These are phyloP conservation scores for Malaclemys terrapin DNA, from an alignment of 2,113 vertebrate species.

Conservation along the genomic window DNA sequence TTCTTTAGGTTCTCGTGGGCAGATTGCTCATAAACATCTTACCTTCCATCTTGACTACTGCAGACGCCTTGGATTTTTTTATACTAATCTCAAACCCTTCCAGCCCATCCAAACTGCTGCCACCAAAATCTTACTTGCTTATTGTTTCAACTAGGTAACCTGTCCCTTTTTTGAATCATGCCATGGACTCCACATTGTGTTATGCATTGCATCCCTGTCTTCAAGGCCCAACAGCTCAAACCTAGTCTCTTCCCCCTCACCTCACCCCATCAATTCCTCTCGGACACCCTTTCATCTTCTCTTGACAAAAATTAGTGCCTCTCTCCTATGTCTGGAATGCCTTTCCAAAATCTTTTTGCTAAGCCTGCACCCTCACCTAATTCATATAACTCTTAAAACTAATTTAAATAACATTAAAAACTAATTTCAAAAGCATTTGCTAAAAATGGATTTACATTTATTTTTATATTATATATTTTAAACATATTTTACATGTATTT, in stretches of 20 bases:
- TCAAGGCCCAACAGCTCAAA: constrained; percentile 19
- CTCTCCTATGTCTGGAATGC: constrained; percentile 4
- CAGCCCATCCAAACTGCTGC: background rate
- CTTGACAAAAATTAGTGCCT: constrained; percentile 35
- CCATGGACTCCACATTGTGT: constrained; percentile 12
- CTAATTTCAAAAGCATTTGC: background rate
- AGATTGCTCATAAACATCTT: background rate
- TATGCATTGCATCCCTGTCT: constrained; percentile 47
- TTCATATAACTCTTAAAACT: background rate
- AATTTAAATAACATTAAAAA: background rate
- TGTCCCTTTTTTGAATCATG: background rate
- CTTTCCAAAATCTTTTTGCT: background rate
- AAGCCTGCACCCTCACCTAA: background rate
- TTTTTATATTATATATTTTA: background rate
- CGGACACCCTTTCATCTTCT: constrained; percentile 28
- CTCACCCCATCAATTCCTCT: constrained; percentile 18
- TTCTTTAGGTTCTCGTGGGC: background rate
- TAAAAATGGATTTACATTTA: background rate
- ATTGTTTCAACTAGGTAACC: background rate
- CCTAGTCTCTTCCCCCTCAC: constrained; percentile 41
- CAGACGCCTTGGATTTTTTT: background rate
- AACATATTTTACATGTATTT: background rate
- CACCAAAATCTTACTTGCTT: background rate
- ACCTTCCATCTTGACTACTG: background rate
- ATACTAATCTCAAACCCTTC: background rate